Percentiles rank a stretch among this genome's conserved stretches.
phyloP scores from a whole-genome alignment of 2,888 invertebrate species.

The Stegophylla sp. region DNA sequence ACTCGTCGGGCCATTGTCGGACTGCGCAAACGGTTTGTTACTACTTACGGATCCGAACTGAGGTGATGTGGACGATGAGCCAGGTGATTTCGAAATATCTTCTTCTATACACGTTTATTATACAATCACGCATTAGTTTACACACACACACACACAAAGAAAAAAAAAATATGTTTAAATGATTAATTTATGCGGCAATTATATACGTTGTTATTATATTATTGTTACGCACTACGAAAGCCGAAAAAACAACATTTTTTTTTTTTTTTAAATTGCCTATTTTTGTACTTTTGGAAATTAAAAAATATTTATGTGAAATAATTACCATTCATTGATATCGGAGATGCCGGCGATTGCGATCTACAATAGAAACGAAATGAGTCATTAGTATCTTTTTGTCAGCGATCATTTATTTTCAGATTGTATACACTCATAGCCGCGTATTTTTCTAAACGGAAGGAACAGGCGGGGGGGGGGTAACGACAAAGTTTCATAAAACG shows the following conservation, averaged over 20 bases:
- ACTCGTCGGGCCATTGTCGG: background rate
- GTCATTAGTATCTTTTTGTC: background rate
- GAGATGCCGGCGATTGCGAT: conserved; percentile 52
- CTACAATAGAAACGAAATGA: background rate
- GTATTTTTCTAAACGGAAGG: no score
- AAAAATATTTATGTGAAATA: background rate
- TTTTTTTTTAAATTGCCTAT: no score
- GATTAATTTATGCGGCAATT: background rate
- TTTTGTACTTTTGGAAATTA: background rate
- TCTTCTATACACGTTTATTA: conserved; percentile 23
- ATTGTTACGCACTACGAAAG: background rate
- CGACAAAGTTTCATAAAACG: no score
- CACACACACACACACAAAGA: conserved; percentile 8
- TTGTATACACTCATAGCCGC: no score
- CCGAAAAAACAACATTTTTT: no score
- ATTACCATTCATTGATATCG: conserved; percentile 49
- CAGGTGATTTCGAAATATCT: conserved; percentile 22
- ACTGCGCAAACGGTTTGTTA: background rate
- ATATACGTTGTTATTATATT: background rate
- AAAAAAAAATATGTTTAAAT: conserved; percentile 29
- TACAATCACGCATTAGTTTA: conserved; percentile 19
- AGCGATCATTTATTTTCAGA: no score
- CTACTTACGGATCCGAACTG: conserved; percentile 19
- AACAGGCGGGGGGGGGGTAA: no score
- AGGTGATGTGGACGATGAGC: conserved; percentile 2